Evolutionary conservation across 2,888 invertebrate genomes (phyloP).

Genomic region (Antheraea yamamai): DNA sequence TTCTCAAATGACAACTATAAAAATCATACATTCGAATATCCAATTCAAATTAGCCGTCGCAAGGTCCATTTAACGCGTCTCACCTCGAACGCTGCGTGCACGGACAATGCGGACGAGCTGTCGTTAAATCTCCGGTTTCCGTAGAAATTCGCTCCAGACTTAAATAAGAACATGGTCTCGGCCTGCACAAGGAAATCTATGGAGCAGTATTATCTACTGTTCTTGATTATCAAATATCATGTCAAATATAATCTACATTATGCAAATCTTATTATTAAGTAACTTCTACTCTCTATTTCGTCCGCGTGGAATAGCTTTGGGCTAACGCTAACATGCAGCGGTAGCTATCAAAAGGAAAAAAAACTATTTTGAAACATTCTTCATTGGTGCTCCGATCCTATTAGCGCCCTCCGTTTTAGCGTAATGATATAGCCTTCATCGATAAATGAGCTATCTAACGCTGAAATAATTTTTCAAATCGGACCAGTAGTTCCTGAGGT

Average conservation of each 20-base stretch:
- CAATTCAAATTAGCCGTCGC: conserved; percentile 73
- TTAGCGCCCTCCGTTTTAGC: too few species aligned
- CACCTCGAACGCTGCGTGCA: conserved; percentile 64
- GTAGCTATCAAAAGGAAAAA: too few species aligned
- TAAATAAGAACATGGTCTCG: conserved; percentile 68
- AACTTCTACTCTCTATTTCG: too few species aligned
- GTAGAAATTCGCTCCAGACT: conserved; percentile 72
- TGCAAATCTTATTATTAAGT: background rate
- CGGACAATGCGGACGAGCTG: conserved; percentile 77
- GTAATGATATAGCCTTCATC: too few species aligned
- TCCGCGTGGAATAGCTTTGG: too few species aligned
- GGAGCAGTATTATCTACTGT: conserved; percentile 17
- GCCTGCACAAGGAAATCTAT: conserved; percentile 27
- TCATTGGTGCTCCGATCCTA: too few species aligned
- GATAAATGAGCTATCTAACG: too few species aligned
- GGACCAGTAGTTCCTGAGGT: too few species aligned
- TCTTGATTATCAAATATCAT: background rate
- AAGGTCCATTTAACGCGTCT: conserved; percentile 57
- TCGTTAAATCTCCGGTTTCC: conserved; percentile 78
- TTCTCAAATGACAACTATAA: conserved; percentile 16
- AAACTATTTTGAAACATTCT: too few species aligned
- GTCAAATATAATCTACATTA: too few species aligned
- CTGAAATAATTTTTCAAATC: too few species aligned
- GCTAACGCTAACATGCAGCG: too few species aligned
- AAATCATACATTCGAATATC: conserved; percentile 35